A percentile compares a stretch with the other conserved stretches of the same genome.
phyloP scores from a whole-genome alignment of 2,113 vertebrate species.

The Capreolus pygargus region DNA sequence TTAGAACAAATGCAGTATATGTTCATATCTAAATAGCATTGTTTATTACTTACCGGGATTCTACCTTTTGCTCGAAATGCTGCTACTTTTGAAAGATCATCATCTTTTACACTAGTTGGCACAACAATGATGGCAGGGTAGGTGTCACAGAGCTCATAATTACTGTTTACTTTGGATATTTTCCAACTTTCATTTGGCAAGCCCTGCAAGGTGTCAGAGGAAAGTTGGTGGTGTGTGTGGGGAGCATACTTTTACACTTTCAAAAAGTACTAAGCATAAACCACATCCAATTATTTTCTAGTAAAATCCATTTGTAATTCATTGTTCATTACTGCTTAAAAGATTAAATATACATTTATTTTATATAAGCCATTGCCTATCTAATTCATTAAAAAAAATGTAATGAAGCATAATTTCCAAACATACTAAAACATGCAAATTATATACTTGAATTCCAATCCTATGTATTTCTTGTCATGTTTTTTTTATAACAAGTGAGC shows the following conservation, averaged over 20 bases:
- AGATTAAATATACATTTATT: not conserved
- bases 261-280: not conserved
- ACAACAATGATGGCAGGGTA: constrained; percentile 93
- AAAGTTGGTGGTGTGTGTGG: not conserved
- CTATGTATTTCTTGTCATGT: not conserved
- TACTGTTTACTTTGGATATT: constrained; percentile 93
- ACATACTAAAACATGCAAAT: not conserved
- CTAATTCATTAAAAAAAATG: not conserved
- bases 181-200: constrained; percentile 98
- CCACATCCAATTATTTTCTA: not conserved
- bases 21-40: not conserved
- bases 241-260: constrained; percentile 4
- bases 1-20: not conserved
- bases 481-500: constrained; percentile 5
- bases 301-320: constrained; percentile 7
- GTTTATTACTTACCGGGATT: constrained; percentile 88
- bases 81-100: constrained; percentile 91
- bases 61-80: constrained; percentile 93
- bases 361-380: not conserved
- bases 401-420: not conserved
- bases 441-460: not conserved
- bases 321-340: not conserved
- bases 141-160: constrained; percentile 94
- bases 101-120: constrained; percentile 92
- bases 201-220: constrained; percentile 81